These are phyloP conservation scores for Reticulitermes speratus DNA, from an alignment of 1,140 invertebrate species.

Conservation along the genomic window DNA sequence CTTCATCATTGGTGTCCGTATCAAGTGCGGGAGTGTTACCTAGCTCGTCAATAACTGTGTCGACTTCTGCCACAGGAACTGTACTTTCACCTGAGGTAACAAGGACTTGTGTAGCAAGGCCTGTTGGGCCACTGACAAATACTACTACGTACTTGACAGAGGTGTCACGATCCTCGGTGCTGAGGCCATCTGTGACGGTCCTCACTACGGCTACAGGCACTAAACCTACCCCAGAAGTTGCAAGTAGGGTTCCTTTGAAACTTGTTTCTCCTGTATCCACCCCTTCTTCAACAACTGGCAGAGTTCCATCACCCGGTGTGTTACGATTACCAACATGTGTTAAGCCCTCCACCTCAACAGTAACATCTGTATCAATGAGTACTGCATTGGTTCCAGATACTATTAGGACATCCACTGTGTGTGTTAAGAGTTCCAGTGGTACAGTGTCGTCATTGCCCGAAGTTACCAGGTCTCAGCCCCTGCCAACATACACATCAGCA, in stretches of 20 bases:
- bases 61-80: slow-evolving; percentile 13
- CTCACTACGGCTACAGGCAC: slow-evolving; percentile 11
- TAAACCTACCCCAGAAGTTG: slow-evolving; percentile 24
- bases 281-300: neutral
- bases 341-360: neutral
- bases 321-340: neutral
- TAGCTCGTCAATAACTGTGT: slow-evolving; percentile 21
- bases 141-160: neutral
- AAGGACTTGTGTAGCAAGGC: slow-evolving; percentile 26
- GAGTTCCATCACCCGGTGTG: slow-evolving; percentile 17
- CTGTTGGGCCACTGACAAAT: neutral
- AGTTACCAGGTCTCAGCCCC: neutral
- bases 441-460: neutral
- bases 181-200: slow-evolving; percentile 23
- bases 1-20: slow-evolving; percentile 32
- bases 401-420: neutral
- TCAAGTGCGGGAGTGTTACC: slow-evolving; percentile 24
- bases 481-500: neutral
- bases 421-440: neutral
- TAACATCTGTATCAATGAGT: neutral
- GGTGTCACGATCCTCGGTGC: slow-evolving; percentile 8
- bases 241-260: slow-evolving; percentile 21
- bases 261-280: neutral
- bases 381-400: neutral
- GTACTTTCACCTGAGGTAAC: neutral